Percentiles rank a stretch among this genome's conserved stretches.
These are phyloP conservation scores for Molossus alvarezi DNA, from an alignment of 2,797 vertebrate genomes.

Conservation along the genomic window DNA sequence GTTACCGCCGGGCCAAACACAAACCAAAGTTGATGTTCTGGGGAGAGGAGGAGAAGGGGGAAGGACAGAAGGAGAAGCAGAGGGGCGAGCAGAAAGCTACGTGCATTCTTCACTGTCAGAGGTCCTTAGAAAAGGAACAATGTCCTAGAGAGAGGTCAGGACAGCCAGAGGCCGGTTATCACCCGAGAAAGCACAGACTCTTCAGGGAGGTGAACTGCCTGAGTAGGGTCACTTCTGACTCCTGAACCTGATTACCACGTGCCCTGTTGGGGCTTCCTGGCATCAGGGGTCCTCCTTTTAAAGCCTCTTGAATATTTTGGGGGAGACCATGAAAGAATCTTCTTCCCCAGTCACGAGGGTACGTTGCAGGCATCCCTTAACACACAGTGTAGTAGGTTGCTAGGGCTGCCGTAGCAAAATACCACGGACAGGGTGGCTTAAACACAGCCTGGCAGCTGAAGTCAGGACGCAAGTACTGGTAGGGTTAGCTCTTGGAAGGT, in stretches of 20 bases:
- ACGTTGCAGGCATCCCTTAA: neutral
- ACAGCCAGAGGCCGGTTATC: neutral
- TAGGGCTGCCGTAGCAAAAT: neutral
- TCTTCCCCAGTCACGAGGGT: neutral
- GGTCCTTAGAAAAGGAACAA: neutral
- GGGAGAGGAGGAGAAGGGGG: neutral
- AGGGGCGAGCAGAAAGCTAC: neutral
- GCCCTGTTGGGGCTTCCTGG: neutral
- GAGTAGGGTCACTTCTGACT: neutral
- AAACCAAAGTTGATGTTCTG: slow-evolving; percentile 50
- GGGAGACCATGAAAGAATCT: neutral
- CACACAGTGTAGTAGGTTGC: neutral
- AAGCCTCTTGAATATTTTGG: neutral
- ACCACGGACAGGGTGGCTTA: neutral
- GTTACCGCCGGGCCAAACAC: slow-evolving; percentile 43
- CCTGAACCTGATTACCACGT: neutral
- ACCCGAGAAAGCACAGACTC: neutral
- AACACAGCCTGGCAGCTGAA: neutral
- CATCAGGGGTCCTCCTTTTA: neutral
- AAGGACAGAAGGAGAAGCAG: neutral
- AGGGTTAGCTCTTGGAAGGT: neutral
- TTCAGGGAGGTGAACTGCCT: neutral
- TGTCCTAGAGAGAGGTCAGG: neutral
- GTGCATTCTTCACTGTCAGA: neutral
- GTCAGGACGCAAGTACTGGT: too few species aligned